A percentile compares a stretch with the other conserved stretches of the same genome.
Evolutionary conservation across 2,888 invertebrate genomes (phyloP).

Genomic region (Cistogaster globosa): DNA sequence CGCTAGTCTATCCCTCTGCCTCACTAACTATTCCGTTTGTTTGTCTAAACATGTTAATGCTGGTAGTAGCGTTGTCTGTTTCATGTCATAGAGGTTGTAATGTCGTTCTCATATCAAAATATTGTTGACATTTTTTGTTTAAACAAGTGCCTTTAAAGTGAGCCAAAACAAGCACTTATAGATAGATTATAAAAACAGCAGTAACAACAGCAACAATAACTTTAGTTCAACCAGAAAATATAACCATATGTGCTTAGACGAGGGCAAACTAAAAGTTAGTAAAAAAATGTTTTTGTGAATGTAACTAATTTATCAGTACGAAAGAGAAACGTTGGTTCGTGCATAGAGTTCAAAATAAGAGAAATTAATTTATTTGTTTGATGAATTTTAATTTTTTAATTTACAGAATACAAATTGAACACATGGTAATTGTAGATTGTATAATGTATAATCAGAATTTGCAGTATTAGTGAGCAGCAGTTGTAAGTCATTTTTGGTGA

Average conservation of each 20-base stretch:
- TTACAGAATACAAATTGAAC: too few relatives aligned
- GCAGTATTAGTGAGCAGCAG: too few relatives aligned
- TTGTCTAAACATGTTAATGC: slow-evolving; percentile 6
- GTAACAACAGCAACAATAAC: slow-evolving; percentile 9
- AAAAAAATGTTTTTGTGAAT: too few relatives aligned
- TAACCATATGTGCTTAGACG: not conserved
- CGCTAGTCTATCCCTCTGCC: not conserved
- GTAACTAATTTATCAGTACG: too few relatives aligned
- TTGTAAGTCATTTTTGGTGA: too few relatives aligned
- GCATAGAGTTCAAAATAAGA: too few relatives aligned
- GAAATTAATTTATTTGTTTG: too few relatives aligned
- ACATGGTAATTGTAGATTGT: too few relatives aligned
- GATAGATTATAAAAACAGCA: slow-evolving; percentile 55
- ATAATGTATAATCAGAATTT: too few relatives aligned
- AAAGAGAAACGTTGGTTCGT: too few relatives aligned
- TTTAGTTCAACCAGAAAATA: not conserved
- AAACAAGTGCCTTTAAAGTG: slow-evolving; percentile 59
- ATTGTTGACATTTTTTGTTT: slow-evolving; percentile 62
- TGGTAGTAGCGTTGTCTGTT: not conserved
- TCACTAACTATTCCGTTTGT: not conserved
- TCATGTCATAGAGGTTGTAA: slow-evolving; percentile 9
- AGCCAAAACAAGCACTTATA: slow-evolving; percentile 60
- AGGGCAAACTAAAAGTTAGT: slow-evolving; percentile 2
- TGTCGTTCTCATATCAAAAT: slow-evolving; percentile 37
- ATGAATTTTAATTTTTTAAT: too few relatives aligned